phyloP scores from a whole-genome alignment of 2,888 invertebrate species.

The Julus scandinavius region DNA sequence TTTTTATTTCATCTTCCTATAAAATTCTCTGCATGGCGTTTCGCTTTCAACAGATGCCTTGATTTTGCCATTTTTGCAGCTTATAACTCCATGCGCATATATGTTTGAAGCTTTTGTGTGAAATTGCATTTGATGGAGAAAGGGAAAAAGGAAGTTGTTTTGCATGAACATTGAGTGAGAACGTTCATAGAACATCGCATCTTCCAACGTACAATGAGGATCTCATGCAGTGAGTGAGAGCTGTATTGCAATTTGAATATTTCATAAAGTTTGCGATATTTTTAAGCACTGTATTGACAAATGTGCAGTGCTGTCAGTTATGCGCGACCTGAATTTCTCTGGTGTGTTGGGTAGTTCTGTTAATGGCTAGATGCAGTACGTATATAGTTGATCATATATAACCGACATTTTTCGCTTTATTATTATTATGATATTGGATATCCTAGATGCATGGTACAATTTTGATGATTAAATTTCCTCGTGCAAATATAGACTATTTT shows the following conservation, averaged over 20 bases:
- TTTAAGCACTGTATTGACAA: background rate
- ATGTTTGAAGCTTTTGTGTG: slow-evolving; percentile 27
- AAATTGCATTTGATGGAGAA: slow-evolving; percentile 28
- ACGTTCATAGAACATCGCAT: background rate
- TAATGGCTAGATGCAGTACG: background rate
- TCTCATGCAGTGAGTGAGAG: slow-evolving; percentile 24
- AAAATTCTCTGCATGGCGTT: slow-evolving; percentile 27
- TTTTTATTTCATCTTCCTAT: slow-evolving; percentile 13
- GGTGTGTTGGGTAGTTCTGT: background rate
- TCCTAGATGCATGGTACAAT: background rate
- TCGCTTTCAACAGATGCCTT: background rate
- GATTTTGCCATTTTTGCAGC: slow-evolving; percentile 1
- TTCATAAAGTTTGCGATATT: background rate
- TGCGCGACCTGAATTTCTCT: too few species aligned
- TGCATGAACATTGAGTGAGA: slow-evolving; percentile 12
- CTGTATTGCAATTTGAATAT: slow-evolving; percentile 30
- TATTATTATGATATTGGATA: background rate
- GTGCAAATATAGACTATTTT: background rate
- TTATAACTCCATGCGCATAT: slow-evolving; percentile 14
- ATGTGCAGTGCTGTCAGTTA: background rate
- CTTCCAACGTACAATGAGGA: slow-evolving; percentile 5
- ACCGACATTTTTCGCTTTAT: background rate
- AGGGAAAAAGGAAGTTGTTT: slow-evolving; percentile 12
- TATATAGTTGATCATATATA: background rate
- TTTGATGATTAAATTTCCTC: background rate